phyloP scores from a whole-genome alignment of 2,797 vertebrate species.

The Acanthurus tractus region DNA sequence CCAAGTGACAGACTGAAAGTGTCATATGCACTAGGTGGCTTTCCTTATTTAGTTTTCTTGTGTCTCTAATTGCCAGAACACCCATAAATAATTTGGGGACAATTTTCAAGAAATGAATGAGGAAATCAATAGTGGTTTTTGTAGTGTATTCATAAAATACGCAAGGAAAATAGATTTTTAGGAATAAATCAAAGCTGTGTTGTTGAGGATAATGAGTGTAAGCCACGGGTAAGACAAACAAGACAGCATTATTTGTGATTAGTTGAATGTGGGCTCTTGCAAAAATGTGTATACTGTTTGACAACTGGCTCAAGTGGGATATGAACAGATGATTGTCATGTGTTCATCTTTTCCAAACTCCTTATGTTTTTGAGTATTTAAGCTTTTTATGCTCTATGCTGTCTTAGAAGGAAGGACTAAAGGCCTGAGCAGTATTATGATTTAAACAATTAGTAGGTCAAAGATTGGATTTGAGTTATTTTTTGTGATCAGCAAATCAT shows the following conservation, averaged over 20 bases:
- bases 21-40: conserved; percentile 11
- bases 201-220: conserved; percentile 18
- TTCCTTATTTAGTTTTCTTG: conserved; percentile 21
- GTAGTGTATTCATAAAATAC: conserved; percentile 24
- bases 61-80: conserved; percentile 27
- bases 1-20: conserved; percentile 22
- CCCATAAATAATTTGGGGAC: conserved; percentile 18
- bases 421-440: not conserved
- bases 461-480: not conserved
- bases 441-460: conserved; percentile 18
- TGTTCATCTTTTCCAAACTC: not conserved
- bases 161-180: not conserved
- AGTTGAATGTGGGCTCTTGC: not conserved
- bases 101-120: conserved; percentile 21
- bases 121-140: conserved; percentile 12
- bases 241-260: not conserved
- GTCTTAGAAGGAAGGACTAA: conserved; percentile 1
- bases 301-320: not conserved
- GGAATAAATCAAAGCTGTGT: not conserved
- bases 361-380: not conserved
- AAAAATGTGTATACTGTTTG: not conserved
- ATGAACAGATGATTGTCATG: not conserved
- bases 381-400: conserved; percentile 1
- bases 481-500: not conserved
- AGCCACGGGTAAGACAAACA: not conserved